phyloP scores from a whole-genome alignment of 2,797 vertebrate species.

The Masticophis lateralis region DNA sequence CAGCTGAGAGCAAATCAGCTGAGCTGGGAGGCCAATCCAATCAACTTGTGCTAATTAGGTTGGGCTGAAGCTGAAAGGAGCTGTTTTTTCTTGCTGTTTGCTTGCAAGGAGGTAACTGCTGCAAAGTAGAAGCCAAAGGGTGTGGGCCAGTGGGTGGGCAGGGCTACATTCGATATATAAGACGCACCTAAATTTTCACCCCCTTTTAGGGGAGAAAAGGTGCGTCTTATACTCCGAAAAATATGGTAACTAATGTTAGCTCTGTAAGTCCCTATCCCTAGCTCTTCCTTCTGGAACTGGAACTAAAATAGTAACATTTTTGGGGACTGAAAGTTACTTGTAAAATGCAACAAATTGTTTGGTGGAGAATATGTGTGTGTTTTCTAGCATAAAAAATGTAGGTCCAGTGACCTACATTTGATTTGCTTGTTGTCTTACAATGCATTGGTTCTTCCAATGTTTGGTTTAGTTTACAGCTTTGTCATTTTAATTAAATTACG shows the following conservation, averaged over 20 bases:
- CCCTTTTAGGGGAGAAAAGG: too few species aligned
- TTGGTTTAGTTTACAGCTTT: constrained; percentile 19
- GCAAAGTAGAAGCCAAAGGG: too few species aligned
- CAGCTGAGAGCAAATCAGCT: too few species aligned
- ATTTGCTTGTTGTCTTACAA: constrained; percentile 56
- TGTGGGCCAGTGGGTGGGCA: too few species aligned
- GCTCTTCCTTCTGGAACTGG: constrained; percentile 10
- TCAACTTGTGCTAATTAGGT: too few species aligned
- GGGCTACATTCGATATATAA: too few species aligned
- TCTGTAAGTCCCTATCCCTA: neutral
- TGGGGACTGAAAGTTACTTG: constrained; percentile 13
- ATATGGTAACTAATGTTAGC: neutral
- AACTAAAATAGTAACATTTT: constrained; percentile 38
- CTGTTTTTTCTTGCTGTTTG: too few species aligned
- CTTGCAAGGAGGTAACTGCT: too few species aligned
- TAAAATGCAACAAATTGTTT: constrained; percentile 35
- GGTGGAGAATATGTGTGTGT: constrained; percentile 38
- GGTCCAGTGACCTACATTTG: constrained; percentile 39
- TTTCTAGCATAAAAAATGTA: constrained; percentile 46
- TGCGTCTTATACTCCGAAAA: too few species aligned
- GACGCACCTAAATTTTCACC: too few species aligned
- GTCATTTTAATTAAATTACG: neutral
- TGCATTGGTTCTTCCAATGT: constrained; percentile 16
- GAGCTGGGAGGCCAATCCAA: too few species aligned
- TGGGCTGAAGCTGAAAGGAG: too few species aligned